Percentiles rank a stretch among this genome's conserved stretches.
Evolutionary conservation across 2,113 vertebrate genomes (phyloP).

Genomic region (Paracanthobrama guichenoti): DNA sequence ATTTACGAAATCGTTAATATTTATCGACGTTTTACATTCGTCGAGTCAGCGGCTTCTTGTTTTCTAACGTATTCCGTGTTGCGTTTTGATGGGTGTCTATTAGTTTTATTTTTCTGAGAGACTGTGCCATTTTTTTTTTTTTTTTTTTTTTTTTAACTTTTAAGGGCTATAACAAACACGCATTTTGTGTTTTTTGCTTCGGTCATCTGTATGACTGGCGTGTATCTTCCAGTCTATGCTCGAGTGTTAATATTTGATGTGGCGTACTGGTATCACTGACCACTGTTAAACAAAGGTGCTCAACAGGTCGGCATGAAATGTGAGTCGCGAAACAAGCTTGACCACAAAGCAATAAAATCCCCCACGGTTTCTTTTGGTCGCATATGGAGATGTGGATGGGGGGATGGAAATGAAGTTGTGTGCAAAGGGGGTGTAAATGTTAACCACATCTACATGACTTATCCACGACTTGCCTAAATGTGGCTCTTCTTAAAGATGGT

Average conservation of each 20-base stretch:
- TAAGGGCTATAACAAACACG: no score
- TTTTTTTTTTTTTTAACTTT: no score
- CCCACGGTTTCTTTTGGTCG: conserved; percentile 92
- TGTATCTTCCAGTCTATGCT: neutral
- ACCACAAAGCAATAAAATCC: conserved; percentile 89
- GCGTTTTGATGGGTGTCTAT: neutral
- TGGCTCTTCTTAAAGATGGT: neutral
- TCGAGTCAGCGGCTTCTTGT: neutral
- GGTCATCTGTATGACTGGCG: neutral
- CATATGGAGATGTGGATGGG: conserved; percentile 77
- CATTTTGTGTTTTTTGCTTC: neutral
- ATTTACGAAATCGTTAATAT: neutral
- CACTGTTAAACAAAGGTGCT: conserved; percentile 64
- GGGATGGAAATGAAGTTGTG: conserved; percentile 74
- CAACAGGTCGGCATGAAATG: conserved; percentile 69
- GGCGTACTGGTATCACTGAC: conserved; percentile 31
- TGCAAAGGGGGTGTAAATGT: conserved; percentile 68
- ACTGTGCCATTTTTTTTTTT: no score
- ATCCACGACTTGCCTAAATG: neutral
- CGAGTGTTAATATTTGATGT: conserved; percentile 31
- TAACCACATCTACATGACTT: conserved; percentile 47
- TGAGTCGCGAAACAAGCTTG: conserved; percentile 78
- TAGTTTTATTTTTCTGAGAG: no score
- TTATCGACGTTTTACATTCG: neutral
- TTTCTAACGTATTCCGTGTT: neutral